phyloP scores from a whole-genome alignment of 2,797 vertebrate genomes.

The Phoeniculus purpureus region DNA sequence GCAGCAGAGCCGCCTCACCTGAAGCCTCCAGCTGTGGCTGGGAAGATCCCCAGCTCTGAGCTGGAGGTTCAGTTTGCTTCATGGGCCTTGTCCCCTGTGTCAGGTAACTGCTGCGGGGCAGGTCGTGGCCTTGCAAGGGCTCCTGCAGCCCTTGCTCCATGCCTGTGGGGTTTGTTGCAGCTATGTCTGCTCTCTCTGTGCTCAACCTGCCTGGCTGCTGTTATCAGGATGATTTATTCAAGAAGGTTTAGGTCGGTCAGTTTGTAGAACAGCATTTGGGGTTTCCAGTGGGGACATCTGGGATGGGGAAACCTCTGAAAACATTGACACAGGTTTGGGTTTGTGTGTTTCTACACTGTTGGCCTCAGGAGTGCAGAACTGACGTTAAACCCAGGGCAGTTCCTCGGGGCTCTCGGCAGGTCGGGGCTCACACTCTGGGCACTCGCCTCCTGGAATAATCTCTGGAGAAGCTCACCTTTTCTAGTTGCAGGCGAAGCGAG shows the following conservation, averaged over 20 bases:
- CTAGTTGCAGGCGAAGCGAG: background rate
- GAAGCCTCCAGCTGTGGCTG: background rate
- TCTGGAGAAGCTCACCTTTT: background rate
- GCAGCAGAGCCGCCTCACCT: background rate
- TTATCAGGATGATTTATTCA: background rate
- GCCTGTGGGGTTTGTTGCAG: background rate
- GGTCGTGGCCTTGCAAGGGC: background rate
- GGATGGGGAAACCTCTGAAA: background rate
- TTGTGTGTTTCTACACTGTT: background rate
- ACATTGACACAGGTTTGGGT: background rate
- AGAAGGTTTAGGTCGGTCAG: background rate
- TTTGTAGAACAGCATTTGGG: background rate
- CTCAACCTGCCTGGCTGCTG: background rate
- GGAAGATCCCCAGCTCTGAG: background rate
- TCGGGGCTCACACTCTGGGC: background rate
- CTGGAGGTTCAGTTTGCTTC: background rate
- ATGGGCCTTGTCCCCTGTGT: background rate
- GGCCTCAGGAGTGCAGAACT: background rate
- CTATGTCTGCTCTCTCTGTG: too few relatives aligned
- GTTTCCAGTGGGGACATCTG: background rate
- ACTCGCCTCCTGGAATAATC: background rate
- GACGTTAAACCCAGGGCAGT: background rate
- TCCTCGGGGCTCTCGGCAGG: rapidly evolving
- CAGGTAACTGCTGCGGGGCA: background rate
- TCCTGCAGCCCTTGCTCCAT: rapidly evolving